Percentiles rank a stretch among this genome's conserved stretches.
Conservation (phyloP, 2,888 invertebrate species). For the Lutraria lutraria region DNA sequence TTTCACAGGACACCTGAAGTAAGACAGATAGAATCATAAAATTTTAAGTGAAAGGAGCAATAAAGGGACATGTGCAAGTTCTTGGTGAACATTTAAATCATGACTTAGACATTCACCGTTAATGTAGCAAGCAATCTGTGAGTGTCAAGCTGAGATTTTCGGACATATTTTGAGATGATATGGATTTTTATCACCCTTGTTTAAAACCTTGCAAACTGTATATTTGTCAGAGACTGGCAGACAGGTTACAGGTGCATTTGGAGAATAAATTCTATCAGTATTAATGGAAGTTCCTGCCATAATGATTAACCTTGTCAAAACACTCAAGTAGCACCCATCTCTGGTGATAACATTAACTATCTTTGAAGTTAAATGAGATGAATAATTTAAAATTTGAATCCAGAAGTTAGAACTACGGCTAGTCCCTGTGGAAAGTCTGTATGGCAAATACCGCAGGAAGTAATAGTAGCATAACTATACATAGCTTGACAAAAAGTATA, state of each 20-base stretch:
- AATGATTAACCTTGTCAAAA: slow-evolving; percentile 20
- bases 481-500: too few species aligned
- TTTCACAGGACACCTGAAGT: not conserved
- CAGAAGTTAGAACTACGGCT: not conserved
- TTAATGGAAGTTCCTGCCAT: slow-evolving; percentile 8
- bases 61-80: not conserved
- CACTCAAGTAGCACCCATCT: not conserved
- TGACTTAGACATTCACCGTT: not conserved
- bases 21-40: not conserved
- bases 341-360: slow-evolving; percentile 10
- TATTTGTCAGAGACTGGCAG: slow-evolving; percentile 13
- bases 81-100: slow-evolving; percentile 10
- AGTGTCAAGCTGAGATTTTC: not conserved
- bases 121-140: not conserved
- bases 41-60: not conserved
- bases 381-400: slow-evolving; percentile 12
- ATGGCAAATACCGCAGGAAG: not conserved
- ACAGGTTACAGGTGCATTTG: slow-evolving; percentile 4
- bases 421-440: not conserved
- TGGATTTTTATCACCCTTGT: not conserved
- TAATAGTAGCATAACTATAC: too few species aligned
- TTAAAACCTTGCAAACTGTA: not conserved
- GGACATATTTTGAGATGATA: not conserved
- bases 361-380: slow-evolving; percentile 25
- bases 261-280: slow-evolving; percentile 21